Evolutionary conservation across 2,888 invertebrate species (phyloP).

Genomic region (Agrilus cyanescens): DNA sequence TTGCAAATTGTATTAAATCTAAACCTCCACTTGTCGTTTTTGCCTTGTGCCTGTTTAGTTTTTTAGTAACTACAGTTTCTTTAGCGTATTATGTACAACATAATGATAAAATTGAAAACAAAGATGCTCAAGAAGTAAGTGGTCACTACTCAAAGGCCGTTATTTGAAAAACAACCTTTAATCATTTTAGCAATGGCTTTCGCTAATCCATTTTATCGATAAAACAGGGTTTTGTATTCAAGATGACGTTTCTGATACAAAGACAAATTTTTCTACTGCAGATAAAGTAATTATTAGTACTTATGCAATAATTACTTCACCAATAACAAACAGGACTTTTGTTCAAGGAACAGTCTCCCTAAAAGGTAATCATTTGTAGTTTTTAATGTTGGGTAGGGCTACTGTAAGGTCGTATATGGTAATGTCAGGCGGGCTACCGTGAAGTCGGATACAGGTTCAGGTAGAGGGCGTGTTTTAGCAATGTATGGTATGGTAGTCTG

Average conservation of each 20-base stretch:
- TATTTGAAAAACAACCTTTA: background rate
- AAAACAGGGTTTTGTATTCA: conserved; percentile 3
- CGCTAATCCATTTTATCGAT: conserved; percentile 6
- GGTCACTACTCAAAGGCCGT: background rate
- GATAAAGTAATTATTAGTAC: too few species aligned
- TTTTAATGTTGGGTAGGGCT: too few species aligned
- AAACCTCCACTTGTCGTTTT: conserved; percentile 14
- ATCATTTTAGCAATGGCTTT: conserved; percentile 9
- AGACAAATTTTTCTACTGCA: background rate
- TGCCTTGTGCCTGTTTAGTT: conserved; percentile 14
- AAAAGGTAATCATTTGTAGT: too few species aligned
- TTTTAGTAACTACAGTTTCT: conserved; percentile 13
- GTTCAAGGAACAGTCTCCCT: too few species aligned
- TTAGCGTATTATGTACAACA: conserved; percentile 15
- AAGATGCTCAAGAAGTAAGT: conserved; percentile 13
- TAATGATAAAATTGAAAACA: conserved; percentile 10
- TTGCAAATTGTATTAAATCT: conserved; percentile 8
- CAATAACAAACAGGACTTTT: too few species aligned
- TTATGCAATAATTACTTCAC: too few species aligned
- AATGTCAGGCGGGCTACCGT: too few species aligned
- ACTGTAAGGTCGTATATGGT: too few species aligned
- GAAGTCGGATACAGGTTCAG: too few species aligned
- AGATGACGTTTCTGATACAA: background rate
- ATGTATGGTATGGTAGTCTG: too few species aligned
- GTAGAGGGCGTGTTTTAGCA: too few species aligned